Conservation (phyloP, 2,797 vertebrate species). For the Lithobates pipiens region DNA sequence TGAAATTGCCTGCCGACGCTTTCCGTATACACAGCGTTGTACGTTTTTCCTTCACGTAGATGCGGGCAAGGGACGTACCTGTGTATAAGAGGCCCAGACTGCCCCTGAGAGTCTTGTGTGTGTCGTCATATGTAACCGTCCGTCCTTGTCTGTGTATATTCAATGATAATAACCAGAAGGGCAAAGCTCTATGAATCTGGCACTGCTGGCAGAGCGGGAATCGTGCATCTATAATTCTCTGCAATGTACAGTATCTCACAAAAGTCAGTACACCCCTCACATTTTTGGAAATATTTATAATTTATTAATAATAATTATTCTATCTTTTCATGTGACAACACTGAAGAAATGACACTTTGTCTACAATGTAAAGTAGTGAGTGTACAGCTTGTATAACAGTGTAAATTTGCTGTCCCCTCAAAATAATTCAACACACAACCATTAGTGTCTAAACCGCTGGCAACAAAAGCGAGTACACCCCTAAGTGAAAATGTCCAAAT, state of each 20-base stretch:
- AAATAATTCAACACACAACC: too few species aligned
- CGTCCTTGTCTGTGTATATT: not conserved
- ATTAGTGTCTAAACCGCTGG: too few species aligned
- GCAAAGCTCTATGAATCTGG: slow-evolving; percentile 7
- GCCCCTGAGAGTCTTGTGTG: not conserved
- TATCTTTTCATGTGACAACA: too few species aligned
- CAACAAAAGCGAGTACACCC: too few species aligned
- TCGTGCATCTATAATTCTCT: slow-evolving; percentile 53
- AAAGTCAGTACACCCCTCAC: too few species aligned
- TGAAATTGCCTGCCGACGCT: slow-evolving; percentile 2
- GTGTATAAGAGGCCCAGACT: not conserved
- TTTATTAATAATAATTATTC: too few species aligned
- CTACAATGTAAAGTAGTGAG: too few species aligned
- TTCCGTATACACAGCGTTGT: not conserved
- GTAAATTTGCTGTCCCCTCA: too few species aligned
- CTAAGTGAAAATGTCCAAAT: too few species aligned
- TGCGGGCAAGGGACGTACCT: not conserved
- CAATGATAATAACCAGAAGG: slow-evolving; percentile 44
- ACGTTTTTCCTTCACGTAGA: not conserved
- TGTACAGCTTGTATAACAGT: too few species aligned
- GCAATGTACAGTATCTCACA: slow-evolving; percentile 44
- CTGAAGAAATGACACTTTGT: too few species aligned
- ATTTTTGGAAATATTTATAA: too few species aligned
- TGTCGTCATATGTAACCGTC: not conserved
- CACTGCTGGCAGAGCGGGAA: slow-evolving; percentile 7